Evolutionary conservation across 2,113 vertebrate genomes (phyloP), one percentile per base, ranked within the genome.

Genomic region (Indri indri): DNA sequence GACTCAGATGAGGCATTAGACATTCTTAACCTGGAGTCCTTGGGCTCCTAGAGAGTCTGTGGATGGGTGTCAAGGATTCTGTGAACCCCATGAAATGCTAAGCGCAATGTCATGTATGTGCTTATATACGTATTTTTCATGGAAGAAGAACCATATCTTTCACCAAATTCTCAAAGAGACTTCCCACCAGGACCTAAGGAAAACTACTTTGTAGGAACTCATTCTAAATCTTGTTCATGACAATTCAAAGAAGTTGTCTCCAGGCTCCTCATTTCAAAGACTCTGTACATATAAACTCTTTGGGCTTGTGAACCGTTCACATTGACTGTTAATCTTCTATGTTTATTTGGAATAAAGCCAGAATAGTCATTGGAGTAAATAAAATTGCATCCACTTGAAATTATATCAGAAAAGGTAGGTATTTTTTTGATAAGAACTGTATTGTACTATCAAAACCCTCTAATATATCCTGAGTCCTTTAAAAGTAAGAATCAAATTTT

Each of bases 401-500:
- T 10, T 66, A 25, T 32, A 68, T 17, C 22, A 81, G 50, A 95
- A 90, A 90, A 59, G 1, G 34, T 54, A 54, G 6, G 52, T 63
- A 85, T 50, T n/a, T 92, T 8, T 85, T n/a, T 91, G n/a, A 88
- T 71, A 54, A 81, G 45, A 96, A 57, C n/a, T 66, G 4, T 68
- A 42, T 61, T 9, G 59, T 70, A 79, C 40, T 82, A 37, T 82
- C 42, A 88, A 89, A 95, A 92, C 25, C 71, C 40, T 71, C 17
- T 73, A 80, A 86, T 65, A 74, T 27, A 87, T 9, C 23, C 14
- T 81, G 16, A 90, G 16, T 84, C 18, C 8, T 86, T n/a, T 66
- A 91, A 91, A 96, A 90, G 42, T 54, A 40, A 92, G 65, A 90
- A 83, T 87, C 65, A 87, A 22, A 80, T n/a, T 88, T 81, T 83